Evolutionary conservation across 2,888 invertebrate species (phyloP), one percentile per base, ranked within the genome.

Genomic region (Calameuta idolon): DNA sequence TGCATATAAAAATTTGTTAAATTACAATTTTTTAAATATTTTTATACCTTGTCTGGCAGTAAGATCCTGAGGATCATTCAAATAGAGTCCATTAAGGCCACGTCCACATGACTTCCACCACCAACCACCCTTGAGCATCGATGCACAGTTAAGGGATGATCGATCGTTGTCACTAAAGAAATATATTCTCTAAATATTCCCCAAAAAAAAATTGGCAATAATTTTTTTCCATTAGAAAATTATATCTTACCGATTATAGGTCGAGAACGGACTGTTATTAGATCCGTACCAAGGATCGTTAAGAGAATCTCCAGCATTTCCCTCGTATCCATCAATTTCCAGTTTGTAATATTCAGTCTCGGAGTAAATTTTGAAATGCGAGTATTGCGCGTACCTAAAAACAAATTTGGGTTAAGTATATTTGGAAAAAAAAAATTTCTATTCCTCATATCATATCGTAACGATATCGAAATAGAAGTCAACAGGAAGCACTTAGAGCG

Each of bases 41-140:
- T 55, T 0, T 83, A 78, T 89, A 96, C 97, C 97, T 95, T 97
- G 97, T 90, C 97, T 94, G 79, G 97, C 97, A 74, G 97, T 97
- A 81, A 97, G 93, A 92, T 97, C 97, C 92, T 97, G 97, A 1
- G 97, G 97, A 92, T 97, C 97, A 87, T 97, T 97, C 74, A 97
- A 93, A 89, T 98, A 97, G 55, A 97, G 94, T 23, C 97, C 97
- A 89, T 98, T 98, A 35, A 98, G 94, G 12, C 97, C 97, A 87
- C 97, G 94, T 34, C 97, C 97, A 89, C 97, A 98, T 0, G 97
- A 97, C 89, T 97, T 97, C 97, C 97, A 97, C 97, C 97, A 98
- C 97, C 97, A 98, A 9, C 97, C 97, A 76, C 97, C 97, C 92
- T 97, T 97, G 84, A 98, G 93, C 97, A 97, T 97, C 30, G 97